These are phyloP conservation scores for Pseudopleuronectes americanus DNA, from an alignment of 2,797 vertebrate genomes.

Conservation along the genomic window DNA sequence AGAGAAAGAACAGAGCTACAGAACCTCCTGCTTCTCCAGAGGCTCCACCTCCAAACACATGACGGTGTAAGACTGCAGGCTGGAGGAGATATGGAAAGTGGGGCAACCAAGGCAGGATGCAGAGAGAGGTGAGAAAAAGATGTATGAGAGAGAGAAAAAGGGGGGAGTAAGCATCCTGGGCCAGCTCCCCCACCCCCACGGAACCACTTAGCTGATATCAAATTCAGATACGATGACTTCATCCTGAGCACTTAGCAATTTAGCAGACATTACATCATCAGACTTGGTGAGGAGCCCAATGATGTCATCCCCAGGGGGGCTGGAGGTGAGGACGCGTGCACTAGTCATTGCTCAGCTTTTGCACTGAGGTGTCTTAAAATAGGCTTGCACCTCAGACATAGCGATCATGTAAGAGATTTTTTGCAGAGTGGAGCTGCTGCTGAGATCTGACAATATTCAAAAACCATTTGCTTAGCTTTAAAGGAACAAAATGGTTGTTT, in stretches of 20 bases:
- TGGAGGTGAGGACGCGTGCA: slow-evolving; percentile 1
- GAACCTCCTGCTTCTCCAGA: slow-evolving; percentile 23
- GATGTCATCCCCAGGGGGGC: slow-evolving; percentile 54
- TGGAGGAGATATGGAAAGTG: background rate
- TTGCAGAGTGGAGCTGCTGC: background rate
- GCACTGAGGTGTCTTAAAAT: slow-evolving; percentile 1
- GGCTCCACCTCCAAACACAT: slow-evolving; percentile 10
- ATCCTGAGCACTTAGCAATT: slow-evolving; percentile 60
- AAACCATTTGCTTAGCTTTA: background rate
- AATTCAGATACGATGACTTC: slow-evolving; percentile 68
- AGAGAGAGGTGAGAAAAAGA: background rate
- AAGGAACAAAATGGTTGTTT: background rate
- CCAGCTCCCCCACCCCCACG: slow-evolving; percentile 31
- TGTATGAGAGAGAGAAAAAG: background rate
- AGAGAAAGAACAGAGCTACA: slow-evolving; percentile 23
- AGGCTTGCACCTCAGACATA: slow-evolving; percentile 1
- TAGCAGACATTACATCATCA: slow-evolving; percentile 65
- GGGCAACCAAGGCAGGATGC: background rate
- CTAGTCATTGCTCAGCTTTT: background rate
- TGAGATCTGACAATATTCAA: background rate
- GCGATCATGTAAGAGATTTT: too few relatives aligned
- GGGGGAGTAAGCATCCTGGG: slow-evolving; percentile 17
- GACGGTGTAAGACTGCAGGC: slow-evolving; percentile 36
- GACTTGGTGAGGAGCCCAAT: slow-evolving; percentile 38
- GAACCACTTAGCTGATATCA: slow-evolving; percentile 72